Percentiles rank a stretch among this genome's conserved stretches.
Evolutionary conservation across 2,797 vertebrate genomes (phyloP).

Genomic region (Prionace glauca): DNA sequence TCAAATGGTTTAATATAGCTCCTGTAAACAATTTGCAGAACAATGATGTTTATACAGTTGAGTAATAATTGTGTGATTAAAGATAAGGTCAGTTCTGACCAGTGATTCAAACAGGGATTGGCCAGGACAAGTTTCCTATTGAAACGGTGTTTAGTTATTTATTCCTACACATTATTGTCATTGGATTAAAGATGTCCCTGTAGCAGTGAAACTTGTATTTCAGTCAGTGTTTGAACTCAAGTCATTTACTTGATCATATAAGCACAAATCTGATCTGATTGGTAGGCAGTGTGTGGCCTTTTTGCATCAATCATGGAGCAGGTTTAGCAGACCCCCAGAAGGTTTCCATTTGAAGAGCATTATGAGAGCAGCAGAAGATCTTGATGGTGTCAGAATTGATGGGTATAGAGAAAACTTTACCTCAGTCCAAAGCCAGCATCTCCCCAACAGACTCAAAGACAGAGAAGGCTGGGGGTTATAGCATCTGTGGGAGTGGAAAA

Average conservation of each 20-base stretch:
- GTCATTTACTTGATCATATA: background rate
- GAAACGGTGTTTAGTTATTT: background rate
- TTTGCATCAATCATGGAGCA: background rate
- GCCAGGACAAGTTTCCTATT: background rate
- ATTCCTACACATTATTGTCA: background rate
- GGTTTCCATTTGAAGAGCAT: background rate
- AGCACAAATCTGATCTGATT: background rate
- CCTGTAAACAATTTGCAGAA: background rate
- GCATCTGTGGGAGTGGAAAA: too few species aligned
- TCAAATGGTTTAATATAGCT: background rate
- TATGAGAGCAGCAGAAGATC: background rate
- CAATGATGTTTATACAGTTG: background rate
- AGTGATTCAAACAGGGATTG: background rate
- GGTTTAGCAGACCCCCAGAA: background rate
- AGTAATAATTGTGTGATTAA: background rate
- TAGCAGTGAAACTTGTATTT: background rate
- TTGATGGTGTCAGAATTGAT: background rate
- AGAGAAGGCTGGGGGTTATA: too few species aligned
- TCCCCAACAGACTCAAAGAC: too few species aligned
- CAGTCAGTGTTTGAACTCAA: background rate
- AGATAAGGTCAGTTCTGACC: background rate
- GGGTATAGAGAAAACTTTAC: too few species aligned
- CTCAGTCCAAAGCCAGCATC: too few species aligned
- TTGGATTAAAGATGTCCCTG: background rate
- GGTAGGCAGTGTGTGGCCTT: background rate